Conservation (phyloP, 2,797 vertebrate genomes). For the Argentina silus region DNA sequence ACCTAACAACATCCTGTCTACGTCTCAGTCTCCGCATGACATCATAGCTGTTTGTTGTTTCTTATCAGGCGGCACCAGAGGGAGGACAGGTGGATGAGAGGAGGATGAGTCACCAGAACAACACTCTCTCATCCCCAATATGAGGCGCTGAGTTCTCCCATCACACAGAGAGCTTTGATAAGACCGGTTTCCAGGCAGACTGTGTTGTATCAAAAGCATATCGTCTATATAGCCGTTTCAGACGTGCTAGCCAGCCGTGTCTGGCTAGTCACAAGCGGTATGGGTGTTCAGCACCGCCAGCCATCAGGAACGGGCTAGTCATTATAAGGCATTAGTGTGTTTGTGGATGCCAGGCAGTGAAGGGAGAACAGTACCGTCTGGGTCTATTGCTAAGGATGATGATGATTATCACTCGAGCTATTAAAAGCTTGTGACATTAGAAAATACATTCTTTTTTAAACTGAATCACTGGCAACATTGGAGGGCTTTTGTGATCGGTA, state of each 20-base stretch:
- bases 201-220: too few relatives aligned
- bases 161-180: slow-evolving; percentile 4
- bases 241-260: slow-evolving; percentile 33
- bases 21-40: neutral
- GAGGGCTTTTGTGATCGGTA: neutral
- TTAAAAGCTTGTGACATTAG: slow-evolving; percentile 57
- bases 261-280: slow-evolving; percentile 40
- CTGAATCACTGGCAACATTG: neutral
- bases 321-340: slow-evolving; percentile 38
- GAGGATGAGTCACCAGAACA: neutral
- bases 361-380: slow-evolving; percentile 49
- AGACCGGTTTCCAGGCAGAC: neutral
- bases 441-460: neutral
- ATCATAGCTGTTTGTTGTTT: slow-evolving; percentile 5
- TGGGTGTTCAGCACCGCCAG: slow-evolving; percentile 53
- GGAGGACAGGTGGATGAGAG: neutral
- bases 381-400: slow-evolving; percentile 44
- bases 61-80: neutral
- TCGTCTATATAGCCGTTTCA: too few relatives aligned
- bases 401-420: slow-evolving; percentile 57
- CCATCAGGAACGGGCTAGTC: slow-evolving; percentile 51
- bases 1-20: neutral
- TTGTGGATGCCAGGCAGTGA: slow-evolving; percentile 44
- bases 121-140: neutral
- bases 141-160: slow-evolving; percentile 7